A percentile compares a stretch with the other conserved stretches of the same genome.
Conservation (phyloP, 2,797 vertebrate genomes). For the Tamandua tetradactyla region DNA sequence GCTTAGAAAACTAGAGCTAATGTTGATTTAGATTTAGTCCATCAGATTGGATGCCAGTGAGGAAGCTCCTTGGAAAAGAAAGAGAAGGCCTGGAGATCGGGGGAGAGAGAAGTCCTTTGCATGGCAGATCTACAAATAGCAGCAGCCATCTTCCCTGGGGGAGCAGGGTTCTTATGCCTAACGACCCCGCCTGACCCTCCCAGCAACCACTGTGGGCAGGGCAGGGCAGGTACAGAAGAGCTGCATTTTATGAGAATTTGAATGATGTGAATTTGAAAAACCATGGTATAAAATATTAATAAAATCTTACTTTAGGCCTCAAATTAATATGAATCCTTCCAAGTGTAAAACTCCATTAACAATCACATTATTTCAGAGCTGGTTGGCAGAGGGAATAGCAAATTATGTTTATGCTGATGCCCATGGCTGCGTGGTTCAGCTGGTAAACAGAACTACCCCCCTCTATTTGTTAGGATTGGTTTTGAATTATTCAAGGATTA, state of each 20-base stretch:
- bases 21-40: neutral
- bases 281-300: neutral
- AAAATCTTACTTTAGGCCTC: neutral
- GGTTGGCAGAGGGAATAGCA: neutral
- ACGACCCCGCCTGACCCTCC: neutral
- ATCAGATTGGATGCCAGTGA: neutral
- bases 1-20: neutral
- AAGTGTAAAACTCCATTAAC: neutral
- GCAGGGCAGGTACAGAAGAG: neutral
- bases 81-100: neutral
- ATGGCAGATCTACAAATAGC: neutral
- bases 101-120: neutral
- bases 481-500: conserved; percentile 36
- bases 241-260: neutral
- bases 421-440: neutral
- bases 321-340: neutral
- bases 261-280: neutral
- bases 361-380: neutral
- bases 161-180: neutral
- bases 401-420: neutral
- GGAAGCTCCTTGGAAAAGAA: neutral
- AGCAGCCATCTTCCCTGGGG: neutral
- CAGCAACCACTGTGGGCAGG: neutral
- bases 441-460: neutral
- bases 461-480: neutral